phyloP scores from a whole-genome alignment of 2,888 invertebrate genomes.

The Micropterix aruncella region DNA sequence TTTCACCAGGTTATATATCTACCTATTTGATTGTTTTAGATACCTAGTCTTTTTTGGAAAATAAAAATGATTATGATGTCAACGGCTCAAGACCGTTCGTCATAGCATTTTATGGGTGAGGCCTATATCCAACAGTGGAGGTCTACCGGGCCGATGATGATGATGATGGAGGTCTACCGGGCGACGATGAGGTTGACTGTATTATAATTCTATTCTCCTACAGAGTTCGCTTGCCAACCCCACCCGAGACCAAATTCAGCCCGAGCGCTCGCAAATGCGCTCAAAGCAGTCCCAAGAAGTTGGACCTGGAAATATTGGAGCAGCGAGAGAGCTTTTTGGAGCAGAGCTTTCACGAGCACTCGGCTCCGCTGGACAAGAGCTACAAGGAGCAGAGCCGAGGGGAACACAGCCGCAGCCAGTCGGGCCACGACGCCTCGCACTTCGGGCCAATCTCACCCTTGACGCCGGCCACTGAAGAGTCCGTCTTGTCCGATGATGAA shows the following conservation, averaged over 20 bases:
- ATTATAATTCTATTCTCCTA: too few species aligned
- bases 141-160: too few species aligned
- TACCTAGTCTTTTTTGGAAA: too few species aligned
- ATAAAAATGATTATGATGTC: too few species aligned
- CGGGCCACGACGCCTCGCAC: neutral
- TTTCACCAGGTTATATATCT: too few species aligned
- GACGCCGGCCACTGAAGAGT: conserved; percentile 32
- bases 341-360: neutral
- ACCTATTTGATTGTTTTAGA: too few species aligned
- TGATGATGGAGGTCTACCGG: too few species aligned
- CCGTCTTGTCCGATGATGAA: conserved; percentile 28
- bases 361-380: neutral
- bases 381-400: neutral
- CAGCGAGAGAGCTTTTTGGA: neutral
- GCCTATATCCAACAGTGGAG: too few species aligned
- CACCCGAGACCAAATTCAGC: neutral
- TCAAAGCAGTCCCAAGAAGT: neutral
- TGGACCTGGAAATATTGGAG: neutral
- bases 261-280: neutral
- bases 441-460: conserved; percentile 20
- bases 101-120: too few species aligned
- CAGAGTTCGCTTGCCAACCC: neutral
- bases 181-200: too few species aligned
- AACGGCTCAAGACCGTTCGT: too few species aligned
- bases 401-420: neutral